Evolutionary conservation across 2,797 vertebrate genomes (phyloP), one percentile per base, ranked within the genome.

Genomic region (Enteromius thamalakanensis): DNA sequence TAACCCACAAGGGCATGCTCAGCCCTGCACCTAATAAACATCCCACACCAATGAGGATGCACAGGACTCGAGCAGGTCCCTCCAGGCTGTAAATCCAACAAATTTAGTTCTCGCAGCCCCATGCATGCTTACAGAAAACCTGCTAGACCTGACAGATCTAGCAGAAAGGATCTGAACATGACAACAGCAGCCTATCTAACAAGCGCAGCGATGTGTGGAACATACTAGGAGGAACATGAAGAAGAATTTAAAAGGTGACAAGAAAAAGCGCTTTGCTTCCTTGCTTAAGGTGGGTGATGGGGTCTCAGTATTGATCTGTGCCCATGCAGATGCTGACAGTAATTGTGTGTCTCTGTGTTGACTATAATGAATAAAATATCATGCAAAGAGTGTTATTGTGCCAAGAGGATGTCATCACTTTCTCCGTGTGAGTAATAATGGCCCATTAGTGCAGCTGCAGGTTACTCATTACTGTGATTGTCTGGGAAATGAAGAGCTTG

Each of bases 321-420:
- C 80, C 72, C 47, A 84, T 29, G 76, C 84, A 82, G 68, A 87
- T 47, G 67, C 32, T 84, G 65, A 84, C 79, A 80, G 82, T 94
- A 91, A 93, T 91, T 93, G 90, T 86, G 15, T 37, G 72, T 92
- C 85, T 91, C 89, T 87, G 91, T 89, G 87, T 90, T 89, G 86
- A 88, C 90, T 89, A 88, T 88, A 88, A 92, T 92, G 90, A 93
- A 94, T 94, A 92, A 94, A 94, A 93, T 91, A 93, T 93, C 87
- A 93, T 88, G 84, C 81, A 79, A 62, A 75, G 82, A 85, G 87
- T 92, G 89, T 93, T 92, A 91, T 89, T 89, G 88, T 89, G 89
- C 84, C 84, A 89, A 89, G 71, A 88, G 86, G 78, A 82, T 87
- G 89, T 90, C 86, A 88, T 91, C 87, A 74, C 78, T 85, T 84